Evolutionary conservation across 2,797 vertebrate genomes (phyloP).

Genomic region (Pterois miles): DNA sequence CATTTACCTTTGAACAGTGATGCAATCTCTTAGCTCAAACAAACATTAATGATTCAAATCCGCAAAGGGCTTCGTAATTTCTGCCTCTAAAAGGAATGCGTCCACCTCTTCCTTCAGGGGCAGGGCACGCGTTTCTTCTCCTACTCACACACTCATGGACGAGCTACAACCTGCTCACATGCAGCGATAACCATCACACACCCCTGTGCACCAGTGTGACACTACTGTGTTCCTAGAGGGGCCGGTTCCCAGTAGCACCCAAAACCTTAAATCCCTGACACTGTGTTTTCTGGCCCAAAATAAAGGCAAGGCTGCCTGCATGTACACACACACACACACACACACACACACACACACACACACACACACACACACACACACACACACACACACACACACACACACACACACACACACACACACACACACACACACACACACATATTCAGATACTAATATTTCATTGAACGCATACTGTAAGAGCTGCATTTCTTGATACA

Average conservation of each 20-base stretch:
- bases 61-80: not conserved
- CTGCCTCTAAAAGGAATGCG: slow-evolving; percentile 21
- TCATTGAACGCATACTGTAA: not conserved
- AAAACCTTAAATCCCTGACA: slow-evolving; percentile 24
- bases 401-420: too few relatives aligned
- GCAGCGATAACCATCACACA: slow-evolving; percentile 45
- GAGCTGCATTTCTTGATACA: not conserved
- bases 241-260: slow-evolving; percentile 40
- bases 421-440: not conserved
- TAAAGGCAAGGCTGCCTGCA: not conserved
- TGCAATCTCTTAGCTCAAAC: not conserved
- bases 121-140: slow-evolving; percentile 18
- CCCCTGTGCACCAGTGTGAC: slow-evolving; percentile 2
- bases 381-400: not conserved
- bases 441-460: not conserved
- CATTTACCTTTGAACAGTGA: not conserved
- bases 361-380: not conserved
- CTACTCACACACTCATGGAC: slow-evolving; percentile 5
- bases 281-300: not conserved
- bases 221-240: slow-evolving; percentile 16
- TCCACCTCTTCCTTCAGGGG: slow-evolving; percentile 26
- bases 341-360: not conserved
- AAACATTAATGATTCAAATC: not conserved
- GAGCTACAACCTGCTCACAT: slow-evolving; percentile 25
- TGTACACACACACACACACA: not conserved